Conservation (phyloP, 1,140 invertebrate genomes). For the Cyrtorhinus lividipennis region DNA sequence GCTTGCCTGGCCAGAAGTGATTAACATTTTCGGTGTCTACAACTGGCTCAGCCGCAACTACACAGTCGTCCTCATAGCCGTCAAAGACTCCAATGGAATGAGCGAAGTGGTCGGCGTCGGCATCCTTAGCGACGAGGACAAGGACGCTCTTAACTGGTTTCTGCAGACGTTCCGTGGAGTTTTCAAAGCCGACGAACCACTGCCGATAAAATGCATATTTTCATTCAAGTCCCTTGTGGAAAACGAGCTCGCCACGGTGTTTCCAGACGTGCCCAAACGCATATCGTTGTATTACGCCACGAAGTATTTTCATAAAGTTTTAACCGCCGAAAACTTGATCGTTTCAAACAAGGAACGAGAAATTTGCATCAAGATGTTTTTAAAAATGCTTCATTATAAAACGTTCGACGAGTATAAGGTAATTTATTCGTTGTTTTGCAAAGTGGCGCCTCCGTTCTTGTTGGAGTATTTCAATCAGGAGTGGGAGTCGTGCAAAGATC, state of each 20-base stretch:
- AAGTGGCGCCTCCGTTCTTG: neutral
- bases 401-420: constrained; percentile 4
- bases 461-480: constrained; percentile 11
- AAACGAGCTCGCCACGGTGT: constrained; percentile 2
- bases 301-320: neutral
- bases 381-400: constrained; percentile 8
- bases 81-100: constrained; percentile 2
- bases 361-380: constrained; percentile 3
- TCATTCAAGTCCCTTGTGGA: neutral
- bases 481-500: neutral
- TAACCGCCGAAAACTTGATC: neutral
- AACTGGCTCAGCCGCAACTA: constrained; percentile 6
- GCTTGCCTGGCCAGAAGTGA: constrained; percentile 1
- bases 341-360: constrained; percentile 5
- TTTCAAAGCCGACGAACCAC: neutral
- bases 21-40: neutral
- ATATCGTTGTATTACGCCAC: neutral
- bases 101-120: neutral
- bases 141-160: constrained; percentile 2
- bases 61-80: neutral
- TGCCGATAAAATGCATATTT: neutral
- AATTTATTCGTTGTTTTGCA: neutral
- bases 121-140: neutral
- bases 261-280: neutral
- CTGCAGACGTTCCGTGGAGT: neutral